These are phyloP conservation scores for Melangyna quadrimaculata DNA, from an alignment of 2,888 invertebrate genomes.

Conservation along the genomic window DNA sequence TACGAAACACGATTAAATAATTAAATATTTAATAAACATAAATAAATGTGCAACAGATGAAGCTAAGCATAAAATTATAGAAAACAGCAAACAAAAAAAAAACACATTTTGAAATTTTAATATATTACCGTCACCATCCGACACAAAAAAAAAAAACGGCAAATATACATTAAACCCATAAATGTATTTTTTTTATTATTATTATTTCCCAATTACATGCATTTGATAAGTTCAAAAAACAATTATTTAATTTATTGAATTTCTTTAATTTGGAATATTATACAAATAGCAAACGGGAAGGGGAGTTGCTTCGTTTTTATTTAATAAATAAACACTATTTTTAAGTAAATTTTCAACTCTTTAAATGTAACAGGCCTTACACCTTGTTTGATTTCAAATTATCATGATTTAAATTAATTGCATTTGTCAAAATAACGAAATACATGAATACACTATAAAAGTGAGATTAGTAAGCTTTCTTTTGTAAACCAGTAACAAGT, in stretches of 20 bases:
- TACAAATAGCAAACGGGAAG: background rate
- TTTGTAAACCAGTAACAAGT: conserved; percentile 27
- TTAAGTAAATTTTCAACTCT: background rate
- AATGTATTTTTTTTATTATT: background rate
- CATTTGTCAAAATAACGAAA: conserved; percentile 17
- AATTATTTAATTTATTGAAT: conserved; percentile 6
- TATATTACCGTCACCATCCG: conserved; percentile 24
- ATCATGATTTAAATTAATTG: conserved; percentile 5
- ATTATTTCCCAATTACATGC: background rate
- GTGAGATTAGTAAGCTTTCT: conserved; percentile 1
- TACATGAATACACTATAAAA: conserved; percentile 8
- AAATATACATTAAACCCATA: conserved; percentile 2
- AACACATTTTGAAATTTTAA: conserved; percentile 38
- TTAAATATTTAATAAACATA: conserved; percentile 35
- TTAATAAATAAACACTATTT: background rate
- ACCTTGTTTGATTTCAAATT: background rate
- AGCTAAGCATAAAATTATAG: background rate
- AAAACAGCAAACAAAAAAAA: conserved; percentile 30
- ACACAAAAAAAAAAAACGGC: background rate
- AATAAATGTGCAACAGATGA: conserved; percentile 15
- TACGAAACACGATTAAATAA: conserved; percentile 34
- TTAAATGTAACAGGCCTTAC: background rate
- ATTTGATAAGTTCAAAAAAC: conserved; percentile 1
- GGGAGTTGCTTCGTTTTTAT: background rate
- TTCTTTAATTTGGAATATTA: background rate